phyloP scores from a whole-genome alignment of 2,888 invertebrate genomes.

The Eupithecia dodoneata region DNA sequence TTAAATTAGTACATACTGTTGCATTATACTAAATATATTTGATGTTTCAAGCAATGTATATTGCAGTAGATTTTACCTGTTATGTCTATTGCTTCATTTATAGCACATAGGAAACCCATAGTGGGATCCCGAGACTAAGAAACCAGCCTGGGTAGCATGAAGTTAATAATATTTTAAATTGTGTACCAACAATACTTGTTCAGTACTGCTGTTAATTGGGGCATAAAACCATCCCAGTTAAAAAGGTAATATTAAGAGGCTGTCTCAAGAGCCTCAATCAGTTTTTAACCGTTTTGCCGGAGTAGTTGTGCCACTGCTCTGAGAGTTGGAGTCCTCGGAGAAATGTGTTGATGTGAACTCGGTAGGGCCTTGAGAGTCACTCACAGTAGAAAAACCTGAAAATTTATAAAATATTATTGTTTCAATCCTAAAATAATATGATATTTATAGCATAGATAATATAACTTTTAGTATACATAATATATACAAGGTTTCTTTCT shows the following conservation, averaged over 20 bases:
- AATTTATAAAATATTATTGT: not conserved
- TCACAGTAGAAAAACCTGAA: conserved; percentile 94
- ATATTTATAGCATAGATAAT: not conserved
- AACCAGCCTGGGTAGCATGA: not conserved
- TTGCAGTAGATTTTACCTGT: not conserved
- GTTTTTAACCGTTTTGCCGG: conserved; percentile 91
- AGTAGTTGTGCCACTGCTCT: conserved; percentile 90
- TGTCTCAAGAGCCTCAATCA: conserved; percentile 78
- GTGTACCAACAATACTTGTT: not conserved
- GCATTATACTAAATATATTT: not conserved
- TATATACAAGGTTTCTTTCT: not conserved
- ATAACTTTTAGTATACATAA: not conserved
- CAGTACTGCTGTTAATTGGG: not conserved
- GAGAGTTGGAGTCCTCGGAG: conserved; percentile 95
- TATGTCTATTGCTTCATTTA: not conserved
- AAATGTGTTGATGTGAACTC: conserved; percentile 94
- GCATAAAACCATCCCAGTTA: not conserved
- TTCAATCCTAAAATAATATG: not conserved
- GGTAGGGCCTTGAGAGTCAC: conserved; percentile 94
- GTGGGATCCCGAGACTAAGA: not conserved
- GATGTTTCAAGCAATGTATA: not conserved
- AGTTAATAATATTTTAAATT: not conserved
- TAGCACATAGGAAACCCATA: not conserved
- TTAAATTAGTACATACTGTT: not conserved
- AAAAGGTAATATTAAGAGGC: not conserved